A percentile compares a stretch with the other conserved stretches of the same genome.
These are phyloP conservation scores for Phyllotreta cruciferae DNA, from an alignment of 2,888 invertebrate genomes.

Conservation along the genomic window DNA sequence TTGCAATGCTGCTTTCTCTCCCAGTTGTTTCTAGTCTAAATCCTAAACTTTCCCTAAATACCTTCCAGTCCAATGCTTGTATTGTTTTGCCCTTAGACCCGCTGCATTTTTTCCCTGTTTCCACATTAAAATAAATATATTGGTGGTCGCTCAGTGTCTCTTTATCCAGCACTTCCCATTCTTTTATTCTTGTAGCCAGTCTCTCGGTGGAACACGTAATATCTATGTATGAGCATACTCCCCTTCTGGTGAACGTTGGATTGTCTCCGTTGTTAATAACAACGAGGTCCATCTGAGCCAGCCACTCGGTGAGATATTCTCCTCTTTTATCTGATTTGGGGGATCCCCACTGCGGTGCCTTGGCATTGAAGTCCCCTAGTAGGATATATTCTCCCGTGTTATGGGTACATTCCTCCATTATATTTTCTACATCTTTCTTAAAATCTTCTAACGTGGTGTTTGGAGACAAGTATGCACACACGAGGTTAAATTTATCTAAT, in stretches of 20 bases:
- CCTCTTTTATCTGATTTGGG: too few species aligned
- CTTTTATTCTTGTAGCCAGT: neutral
- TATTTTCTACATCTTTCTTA: too few species aligned
- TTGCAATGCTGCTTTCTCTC: neutral
- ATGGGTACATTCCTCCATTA: too few species aligned
- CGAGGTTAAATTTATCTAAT: too few species aligned
- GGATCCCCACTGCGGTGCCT: too few species aligned
- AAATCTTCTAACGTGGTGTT: too few species aligned
- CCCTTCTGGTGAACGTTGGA: constrained; percentile 11
- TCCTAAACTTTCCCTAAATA: constrained; percentile 4
- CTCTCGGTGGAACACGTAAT: constrained; percentile 3
- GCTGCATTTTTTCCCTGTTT: neutral
- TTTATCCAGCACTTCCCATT: constrained; percentile 4
- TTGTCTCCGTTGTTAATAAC: too few species aligned
- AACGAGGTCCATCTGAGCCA: too few species aligned
- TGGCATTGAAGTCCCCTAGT: too few species aligned
- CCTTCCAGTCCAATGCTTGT: neutral
- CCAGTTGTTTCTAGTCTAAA: neutral
- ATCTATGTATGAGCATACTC: neutral
- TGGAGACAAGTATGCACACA: too few species aligned
- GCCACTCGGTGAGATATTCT: too few species aligned
- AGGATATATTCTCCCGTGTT: too few species aligned
- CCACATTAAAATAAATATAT: neutral
- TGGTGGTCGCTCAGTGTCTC: neutral
- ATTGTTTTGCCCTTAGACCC: neutral